phyloP scores from a whole-genome alignment of 2,113 vertebrate species.

The Polypterus senegalus region DNA sequence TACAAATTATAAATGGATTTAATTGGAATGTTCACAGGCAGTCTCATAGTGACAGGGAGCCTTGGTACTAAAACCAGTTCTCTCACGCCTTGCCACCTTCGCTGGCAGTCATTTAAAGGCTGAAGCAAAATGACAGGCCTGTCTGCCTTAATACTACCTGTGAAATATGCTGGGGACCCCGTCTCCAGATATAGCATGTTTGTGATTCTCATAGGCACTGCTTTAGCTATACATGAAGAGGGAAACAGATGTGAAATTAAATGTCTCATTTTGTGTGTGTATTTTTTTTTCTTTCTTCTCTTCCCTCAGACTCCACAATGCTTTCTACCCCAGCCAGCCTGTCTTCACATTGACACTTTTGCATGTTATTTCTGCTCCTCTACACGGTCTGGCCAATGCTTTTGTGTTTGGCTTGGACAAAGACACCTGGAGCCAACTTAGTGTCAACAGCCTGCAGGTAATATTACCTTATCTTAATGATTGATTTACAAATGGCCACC shows the following conservation, averaged over 20 bases:
- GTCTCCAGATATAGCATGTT: slow-evolving; percentile 5
- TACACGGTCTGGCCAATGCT: slow-evolving; percentile 57
- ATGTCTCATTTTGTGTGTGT: slow-evolving; percentile 18
- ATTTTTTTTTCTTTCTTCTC: slow-evolving; percentile 13
- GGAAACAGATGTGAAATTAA: too few species aligned
- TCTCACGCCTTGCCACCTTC: background rate
- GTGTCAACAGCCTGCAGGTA: slow-evolving; percentile 47
- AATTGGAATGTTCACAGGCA: background rate
- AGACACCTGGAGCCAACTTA: slow-evolving; percentile 51
- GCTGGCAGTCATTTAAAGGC: background rate
- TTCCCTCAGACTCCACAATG: slow-evolving; percentile 48
- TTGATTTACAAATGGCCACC: too few species aligned
- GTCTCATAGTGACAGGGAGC: background rate
- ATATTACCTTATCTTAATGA: background rate
- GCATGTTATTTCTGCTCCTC: slow-evolving; percentile 51
- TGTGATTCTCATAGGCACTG: slow-evolving; percentile 12
- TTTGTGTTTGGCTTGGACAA: slow-evolving; percentile 52
- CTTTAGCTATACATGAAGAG: slow-evolving; percentile 14
- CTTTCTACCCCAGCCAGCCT: slow-evolving; percentile 42
- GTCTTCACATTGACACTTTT: slow-evolving; percentile 50
- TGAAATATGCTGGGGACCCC: too few species aligned
- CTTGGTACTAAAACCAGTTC: background rate
- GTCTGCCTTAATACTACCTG: background rate
- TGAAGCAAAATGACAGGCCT: background rate
- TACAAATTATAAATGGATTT: background rate